Conservation (phyloP, 2,888 invertebrate species). For the Molanna angustata region DNA sequence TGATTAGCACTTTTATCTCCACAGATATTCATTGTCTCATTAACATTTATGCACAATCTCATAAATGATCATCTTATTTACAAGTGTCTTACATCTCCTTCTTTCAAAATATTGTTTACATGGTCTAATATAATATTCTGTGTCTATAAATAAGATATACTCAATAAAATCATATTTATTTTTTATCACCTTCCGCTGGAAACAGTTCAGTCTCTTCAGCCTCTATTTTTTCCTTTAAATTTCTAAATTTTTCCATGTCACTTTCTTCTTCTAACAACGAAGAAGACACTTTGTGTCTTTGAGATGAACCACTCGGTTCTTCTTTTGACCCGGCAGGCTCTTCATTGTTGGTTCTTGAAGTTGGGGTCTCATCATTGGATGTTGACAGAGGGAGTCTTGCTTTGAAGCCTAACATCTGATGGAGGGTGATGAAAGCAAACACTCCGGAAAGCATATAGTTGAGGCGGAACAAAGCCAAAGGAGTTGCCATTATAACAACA, state of each 20-base stretch:
- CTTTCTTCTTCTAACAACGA: constrained; percentile 14
- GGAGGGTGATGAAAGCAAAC: constrained; percentile 55
- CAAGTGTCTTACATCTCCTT: too few relatives aligned
- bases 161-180: too few relatives aligned
- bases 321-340: background rate
- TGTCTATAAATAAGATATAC: too few relatives aligned
- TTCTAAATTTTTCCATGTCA: constrained; percentile 19
- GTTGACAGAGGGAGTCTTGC: background rate
- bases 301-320: background rate
- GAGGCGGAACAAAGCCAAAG: constrained; percentile 58
- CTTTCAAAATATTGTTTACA: too few relatives aligned
- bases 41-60: too few relatives aligned
- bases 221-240: constrained; percentile 25
- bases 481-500: constrained; percentile 57
- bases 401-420: constrained; percentile 50
- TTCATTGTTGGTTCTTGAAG: background rate
- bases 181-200: too few relatives aligned
- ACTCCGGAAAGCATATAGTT: constrained; percentile 58
- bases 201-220: constrained; percentile 10
- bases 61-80: too few relatives aligned
- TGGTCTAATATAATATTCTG: too few relatives aligned
- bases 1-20: too few relatives aligned
- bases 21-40: too few relatives aligned
- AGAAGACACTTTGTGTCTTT: constrained; percentile 7
- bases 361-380: background rate